Base-by-base conservation (phyloP, 2,113 vertebrate species). In the Centropus unirufus region DNA sequence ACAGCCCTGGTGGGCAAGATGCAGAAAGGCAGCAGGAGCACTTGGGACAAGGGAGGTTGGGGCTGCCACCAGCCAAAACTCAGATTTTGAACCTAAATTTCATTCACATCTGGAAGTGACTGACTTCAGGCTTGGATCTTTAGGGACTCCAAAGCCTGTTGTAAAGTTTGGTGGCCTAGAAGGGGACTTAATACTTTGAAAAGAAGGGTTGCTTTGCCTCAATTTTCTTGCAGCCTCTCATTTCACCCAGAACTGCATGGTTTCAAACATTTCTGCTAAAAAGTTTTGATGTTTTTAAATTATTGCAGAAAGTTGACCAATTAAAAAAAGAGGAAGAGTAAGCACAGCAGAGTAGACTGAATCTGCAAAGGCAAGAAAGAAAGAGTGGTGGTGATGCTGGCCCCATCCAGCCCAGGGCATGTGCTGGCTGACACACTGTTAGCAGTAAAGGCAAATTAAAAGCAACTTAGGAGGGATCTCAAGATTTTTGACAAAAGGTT, bases 21-120 rank as follows among this genome's bases (percentile, higher is more conserved):
- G 12, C 47, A 39, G 49, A 27, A 39, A 32, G 16, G 59, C 2
- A 1, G 11, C 49, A 11, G 69, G n/a, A 39, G 12, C 0, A 1
- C 57, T 4, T 1, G 14, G 47, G 30, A 15, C 19, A 11, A 40
- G 12, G 1, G 34, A 42, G 3, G 10, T 7, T 6, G 1, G 66
- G 47, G 6, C 39, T 36, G 40, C 19, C 4, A 2, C 27, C 1
- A 2, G 42, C 16, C 40, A 47, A 46, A 78, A 54, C 12, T 24
- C 24, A 20, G 39, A 36, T 5, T 40, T 46, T 40, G 14, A 64
- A 20, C 4, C 1, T 20, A 15, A 18, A 12, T 30, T 66, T 73
- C 27, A 23, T 29, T 39, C 62, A n/a, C 36, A 22, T 5, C 57
- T 63, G 63, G 44, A 44, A 68, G 20, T 14, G 32, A 8, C 7